A percentile compares a stretch with the other conserved stretches of the same genome.
phyloP scores from a whole-genome alignment of 2,797 vertebrate genomes.

The Gephyroberyx darwinii region DNA sequence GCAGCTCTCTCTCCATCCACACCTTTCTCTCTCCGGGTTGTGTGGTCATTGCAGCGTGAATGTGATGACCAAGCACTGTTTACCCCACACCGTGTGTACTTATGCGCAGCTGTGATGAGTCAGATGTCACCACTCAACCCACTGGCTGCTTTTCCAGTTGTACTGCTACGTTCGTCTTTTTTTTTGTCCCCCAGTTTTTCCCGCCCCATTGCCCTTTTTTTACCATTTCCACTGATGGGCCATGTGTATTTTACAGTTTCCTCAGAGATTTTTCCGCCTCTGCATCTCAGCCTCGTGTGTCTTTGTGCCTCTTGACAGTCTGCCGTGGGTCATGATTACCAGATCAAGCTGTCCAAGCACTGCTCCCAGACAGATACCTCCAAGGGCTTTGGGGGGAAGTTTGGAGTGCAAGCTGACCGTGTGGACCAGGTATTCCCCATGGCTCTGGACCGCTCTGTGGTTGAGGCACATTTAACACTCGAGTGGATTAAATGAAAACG shows the following conservation, averaged over 20 bases:
- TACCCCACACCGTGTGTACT: slow-evolving; percentile 26
- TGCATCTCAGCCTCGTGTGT: background rate
- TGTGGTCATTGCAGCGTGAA: slow-evolving; percentile 42
- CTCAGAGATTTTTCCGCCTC: background rate
- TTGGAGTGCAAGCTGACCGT: slow-evolving; percentile 91
- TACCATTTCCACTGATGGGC: background rate
- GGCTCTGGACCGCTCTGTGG: background rate
- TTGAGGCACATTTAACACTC: too few species aligned
- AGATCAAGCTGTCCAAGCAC: slow-evolving; percentile 91
- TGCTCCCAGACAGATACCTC: slow-evolving; percentile 94
- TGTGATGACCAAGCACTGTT: slow-evolving; percentile 62
- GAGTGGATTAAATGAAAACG: too few species aligned
- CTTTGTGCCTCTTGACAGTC: slow-evolving; percentile 78
- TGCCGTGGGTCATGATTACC: slow-evolving; percentile 95
- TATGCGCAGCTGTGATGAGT: slow-evolving; percentile 39
- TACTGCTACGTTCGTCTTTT: slow-evolving; percentile 1
- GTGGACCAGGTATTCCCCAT: slow-evolving; percentile 89
- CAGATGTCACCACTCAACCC: slow-evolving; percentile 23
- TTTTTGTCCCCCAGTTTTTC: background rate
- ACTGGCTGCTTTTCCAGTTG: slow-evolving; percentile 11
- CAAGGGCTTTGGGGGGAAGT: slow-evolving; percentile 95
- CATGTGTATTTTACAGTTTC: background rate
- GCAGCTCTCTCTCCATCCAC: slow-evolving; percentile 10
- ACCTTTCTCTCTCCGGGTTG: slow-evolving; percentile 10
- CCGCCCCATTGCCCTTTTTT: background rate